phyloP scores from a whole-genome alignment of 37 sponge, comb jelly and placozoan species.

The Spongilla lacustris region DNA sequence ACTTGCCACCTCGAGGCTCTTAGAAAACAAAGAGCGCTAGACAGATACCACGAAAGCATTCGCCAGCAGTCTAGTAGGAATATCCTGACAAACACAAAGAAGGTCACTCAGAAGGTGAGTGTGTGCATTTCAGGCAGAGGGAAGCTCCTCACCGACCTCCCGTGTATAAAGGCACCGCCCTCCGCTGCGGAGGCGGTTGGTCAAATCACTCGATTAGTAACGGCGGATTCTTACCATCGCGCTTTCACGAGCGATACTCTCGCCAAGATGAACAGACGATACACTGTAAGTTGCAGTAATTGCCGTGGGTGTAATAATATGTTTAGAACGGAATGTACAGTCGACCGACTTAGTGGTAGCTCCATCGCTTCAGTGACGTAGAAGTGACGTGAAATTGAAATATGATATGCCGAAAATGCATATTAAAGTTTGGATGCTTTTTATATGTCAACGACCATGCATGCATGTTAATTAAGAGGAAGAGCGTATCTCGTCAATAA shows the following conservation, averaged over 20 bases:
- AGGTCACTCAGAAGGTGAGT: not conserved
- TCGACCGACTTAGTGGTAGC: not conserved
- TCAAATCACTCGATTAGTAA: not conserved
- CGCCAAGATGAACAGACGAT: not conserved
- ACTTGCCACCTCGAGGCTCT: conserved; percentile 49
- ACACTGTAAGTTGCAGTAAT: not conserved
- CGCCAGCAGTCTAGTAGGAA: not conserved
- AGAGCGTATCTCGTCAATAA: too few relatives aligned
- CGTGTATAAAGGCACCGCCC: not conserved
- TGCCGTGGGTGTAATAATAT: too few relatives aligned
- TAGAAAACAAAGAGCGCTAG: conserved; percentile 35
- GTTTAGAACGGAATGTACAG: not conserved
- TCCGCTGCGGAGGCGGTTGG: not conserved
- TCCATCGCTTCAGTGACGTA: too few relatives aligned
- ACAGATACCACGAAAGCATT: not conserved
- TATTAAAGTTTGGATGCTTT: too few relatives aligned
- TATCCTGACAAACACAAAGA: not conserved
- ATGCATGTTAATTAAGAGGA: too few relatives aligned
- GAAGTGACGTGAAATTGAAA: too few relatives aligned
- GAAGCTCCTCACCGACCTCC: not conserved
- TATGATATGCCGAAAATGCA: too few relatives aligned
- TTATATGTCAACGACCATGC: too few relatives aligned
- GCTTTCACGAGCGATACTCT: not conserved
- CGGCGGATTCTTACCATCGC: conserved; percentile 5
- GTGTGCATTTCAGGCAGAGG: too few relatives aligned